Evolutionary conservation across 2,888 invertebrate species (phyloP).

Genomic region (Drosophila phalerata): DNA sequence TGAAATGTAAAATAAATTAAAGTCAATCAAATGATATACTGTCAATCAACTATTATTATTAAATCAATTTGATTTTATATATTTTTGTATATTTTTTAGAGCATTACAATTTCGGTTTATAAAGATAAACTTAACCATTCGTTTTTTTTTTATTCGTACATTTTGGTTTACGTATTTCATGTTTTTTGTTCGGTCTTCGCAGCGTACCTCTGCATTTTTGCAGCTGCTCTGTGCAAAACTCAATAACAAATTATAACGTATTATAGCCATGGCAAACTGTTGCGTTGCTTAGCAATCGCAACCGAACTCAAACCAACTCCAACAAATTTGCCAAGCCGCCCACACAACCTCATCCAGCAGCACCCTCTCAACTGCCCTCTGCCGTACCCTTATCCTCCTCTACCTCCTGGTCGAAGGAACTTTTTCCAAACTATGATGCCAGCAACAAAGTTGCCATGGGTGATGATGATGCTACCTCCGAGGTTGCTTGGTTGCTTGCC

Average conservation of each 20-base stretch:
- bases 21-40: background rate
- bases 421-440: slow-evolving; percentile 73
- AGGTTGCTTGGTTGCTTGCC: slow-evolving; percentile 42
- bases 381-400: background rate
- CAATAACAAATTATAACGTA: slow-evolving; percentile 84
- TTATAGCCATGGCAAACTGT: slow-evolving; percentile 85
- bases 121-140: background rate
- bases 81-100: slow-evolving; percentile 1
- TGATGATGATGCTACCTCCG: slow-evolving; percentile 66
- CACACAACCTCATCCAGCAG: slow-evolving; percentile 38
- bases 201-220: slow-evolving; percentile 69
- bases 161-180: slow-evolving; percentile 44
- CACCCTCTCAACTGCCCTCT: slow-evolving; percentile 13
- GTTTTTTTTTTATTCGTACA: slow-evolving; percentile 19
- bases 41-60: no score
- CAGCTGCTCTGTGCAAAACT: slow-evolving; percentile 82
- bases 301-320: slow-evolving; percentile 21
- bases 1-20: background rate
- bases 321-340: slow-evolving; percentile 62
- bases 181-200: slow-evolving; percentile 44
- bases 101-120: slow-evolving; percentile 14
- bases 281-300: slow-evolving; percentile 83
- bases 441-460: slow-evolving; percentile 78
- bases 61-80: background rate
- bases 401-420: slow-evolving; percentile 40